These are phyloP conservation scores for Myripristis jacobus DNA, from an alignment of 2,797 vertebrate genomes.

Conservation along the genomic window DNA sequence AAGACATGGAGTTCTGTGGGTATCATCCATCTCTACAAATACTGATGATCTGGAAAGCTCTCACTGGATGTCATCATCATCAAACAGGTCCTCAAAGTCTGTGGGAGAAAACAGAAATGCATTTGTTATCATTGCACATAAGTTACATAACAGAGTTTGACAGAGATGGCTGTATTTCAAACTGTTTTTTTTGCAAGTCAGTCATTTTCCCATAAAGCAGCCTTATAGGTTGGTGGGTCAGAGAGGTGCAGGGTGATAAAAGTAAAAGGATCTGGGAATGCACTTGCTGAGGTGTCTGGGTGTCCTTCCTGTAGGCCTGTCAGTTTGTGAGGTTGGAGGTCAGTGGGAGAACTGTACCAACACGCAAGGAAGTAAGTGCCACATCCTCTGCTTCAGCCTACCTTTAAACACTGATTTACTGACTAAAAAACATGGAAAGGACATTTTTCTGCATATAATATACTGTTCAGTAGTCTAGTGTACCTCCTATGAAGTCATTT, in stretches of 20 bases:
- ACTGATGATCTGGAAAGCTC: constrained; percentile 14
- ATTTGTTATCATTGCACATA: constrained; percentile 1
- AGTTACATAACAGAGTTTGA: constrained; percentile 17
- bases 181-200: constrained; percentile 35
- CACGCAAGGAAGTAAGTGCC: constrained; percentile 48
- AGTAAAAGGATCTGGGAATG: constrained; percentile 54
- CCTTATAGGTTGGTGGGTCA: constrained; percentile 32
- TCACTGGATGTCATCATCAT: constrained; percentile 73
- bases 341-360: constrained; percentile 56
- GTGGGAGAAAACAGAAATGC: constrained; percentile 18
- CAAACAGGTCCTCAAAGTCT: constrained; percentile 74
- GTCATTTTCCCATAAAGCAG: constrained; percentile 53
- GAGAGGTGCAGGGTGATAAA: constrained; percentile 65
- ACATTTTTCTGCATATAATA: not conserved
- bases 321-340: constrained; percentile 71
- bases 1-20: constrained; percentile 8
- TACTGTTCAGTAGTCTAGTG: too few species aligned
- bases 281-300: constrained; percentile 28
- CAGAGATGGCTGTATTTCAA: constrained; percentile 29
- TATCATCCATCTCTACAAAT: constrained; percentile 44
- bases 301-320: constrained; percentile 55
- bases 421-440: not conserved
- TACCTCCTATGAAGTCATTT: too few species aligned
- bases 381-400: constrained; percentile 33
- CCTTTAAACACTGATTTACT: constrained; percentile 14